Conservation (phyloP, 2,888 invertebrate species). For the Andrena trimmerana region DNA sequence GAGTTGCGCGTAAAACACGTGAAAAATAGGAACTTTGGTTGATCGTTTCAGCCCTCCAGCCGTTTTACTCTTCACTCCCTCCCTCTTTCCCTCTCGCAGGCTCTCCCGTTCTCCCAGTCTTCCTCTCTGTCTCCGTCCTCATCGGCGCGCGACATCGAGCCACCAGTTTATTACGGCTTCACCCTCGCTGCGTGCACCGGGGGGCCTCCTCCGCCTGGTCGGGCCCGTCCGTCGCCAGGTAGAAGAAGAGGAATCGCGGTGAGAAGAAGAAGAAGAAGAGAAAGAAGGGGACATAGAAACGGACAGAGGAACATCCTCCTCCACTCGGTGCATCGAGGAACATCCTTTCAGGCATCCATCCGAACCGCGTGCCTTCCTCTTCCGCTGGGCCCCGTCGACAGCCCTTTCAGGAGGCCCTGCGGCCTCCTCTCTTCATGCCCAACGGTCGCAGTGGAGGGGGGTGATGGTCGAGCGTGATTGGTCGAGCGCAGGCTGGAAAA, state of each 20-base stretch:
- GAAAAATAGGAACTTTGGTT: constrained; percentile 85
- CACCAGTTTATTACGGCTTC: constrained; percentile 43
- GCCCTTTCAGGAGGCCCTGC: constrained; percentile 61
- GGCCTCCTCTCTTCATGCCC: constrained; percentile 62
- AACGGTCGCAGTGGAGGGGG: neutral
- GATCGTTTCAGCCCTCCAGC: constrained; percentile 67
- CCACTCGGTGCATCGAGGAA: constrained; percentile 63
- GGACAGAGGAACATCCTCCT: constrained; percentile 66
- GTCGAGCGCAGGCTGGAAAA: constrained; percentile 48
- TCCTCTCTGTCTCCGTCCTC: constrained; percentile 46
- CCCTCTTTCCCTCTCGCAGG: constrained; percentile 37
- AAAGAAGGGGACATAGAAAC: constrained; percentile 57
- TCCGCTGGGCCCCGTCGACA: constrained; percentile 9
- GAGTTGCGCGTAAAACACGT: constrained; percentile 74
- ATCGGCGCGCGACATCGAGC: constrained; percentile 46
- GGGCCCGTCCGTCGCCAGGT: constrained; percentile 72
- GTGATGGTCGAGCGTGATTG: constrained; percentile 31
- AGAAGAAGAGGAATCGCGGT: constrained; percentile 54
- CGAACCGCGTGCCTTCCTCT: constrained; percentile 5
- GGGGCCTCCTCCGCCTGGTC: constrained; percentile 71
- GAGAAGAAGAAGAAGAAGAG: constrained; percentile 57
- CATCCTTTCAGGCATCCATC: constrained; percentile 54
- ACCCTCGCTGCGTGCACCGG: constrained; percentile 48
- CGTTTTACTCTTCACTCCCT: constrained; percentile 33
- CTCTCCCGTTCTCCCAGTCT: constrained; percentile 39